These are phyloP conservation scores for Sminthurinus aureus DNA, from an alignment of 2,888 invertebrate genomes.

Conservation along the genomic window DNA sequence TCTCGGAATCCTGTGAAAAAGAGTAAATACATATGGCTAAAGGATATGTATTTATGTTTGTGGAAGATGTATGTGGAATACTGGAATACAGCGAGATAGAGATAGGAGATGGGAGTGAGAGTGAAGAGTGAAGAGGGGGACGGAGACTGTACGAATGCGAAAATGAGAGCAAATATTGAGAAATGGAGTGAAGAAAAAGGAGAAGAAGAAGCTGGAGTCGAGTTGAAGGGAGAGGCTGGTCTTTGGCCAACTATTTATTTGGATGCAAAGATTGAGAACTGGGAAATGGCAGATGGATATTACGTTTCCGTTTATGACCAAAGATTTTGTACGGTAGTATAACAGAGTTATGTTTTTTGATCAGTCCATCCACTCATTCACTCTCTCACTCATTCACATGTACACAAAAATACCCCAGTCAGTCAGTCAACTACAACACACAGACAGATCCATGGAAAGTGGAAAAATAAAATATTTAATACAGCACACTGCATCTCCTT, in stretches of 20 bases:
- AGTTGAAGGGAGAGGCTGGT: constrained; percentile 44
- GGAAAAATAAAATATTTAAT: constrained; percentile 17
- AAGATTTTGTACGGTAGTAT: constrained; percentile 43
- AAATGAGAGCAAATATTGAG: constrained; percentile 25
- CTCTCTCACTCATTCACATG: background rate
- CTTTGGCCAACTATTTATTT: constrained; percentile 55
- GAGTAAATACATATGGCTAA: too few relatives aligned
- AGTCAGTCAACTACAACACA: background rate
- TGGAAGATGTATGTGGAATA: too few relatives aligned
- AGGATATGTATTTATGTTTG: too few relatives aligned
- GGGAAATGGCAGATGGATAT: constrained; percentile 55
- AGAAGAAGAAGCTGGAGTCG: background rate
- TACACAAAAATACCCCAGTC: background rate
- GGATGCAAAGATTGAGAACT: constrained; percentile 51
- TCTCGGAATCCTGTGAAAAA: too few relatives aligned
- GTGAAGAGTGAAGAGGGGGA: constrained; percentile 10
- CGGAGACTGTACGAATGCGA: constrained; percentile 8
- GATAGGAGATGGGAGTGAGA: constrained; percentile 12
- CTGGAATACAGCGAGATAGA: too few relatives aligned
- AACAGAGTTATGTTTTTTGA: constrained; percentile 57
- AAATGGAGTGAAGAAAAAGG: background rate
- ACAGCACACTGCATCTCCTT: background rate
- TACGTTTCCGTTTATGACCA: constrained; percentile 50
- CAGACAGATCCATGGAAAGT: background rate
- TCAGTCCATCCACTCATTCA: constrained; percentile 38